These are phyloP conservation scores for Drosophila antonietae DNA, from an alignment of 2,888 invertebrate species.

Conservation along the genomic window DNA sequence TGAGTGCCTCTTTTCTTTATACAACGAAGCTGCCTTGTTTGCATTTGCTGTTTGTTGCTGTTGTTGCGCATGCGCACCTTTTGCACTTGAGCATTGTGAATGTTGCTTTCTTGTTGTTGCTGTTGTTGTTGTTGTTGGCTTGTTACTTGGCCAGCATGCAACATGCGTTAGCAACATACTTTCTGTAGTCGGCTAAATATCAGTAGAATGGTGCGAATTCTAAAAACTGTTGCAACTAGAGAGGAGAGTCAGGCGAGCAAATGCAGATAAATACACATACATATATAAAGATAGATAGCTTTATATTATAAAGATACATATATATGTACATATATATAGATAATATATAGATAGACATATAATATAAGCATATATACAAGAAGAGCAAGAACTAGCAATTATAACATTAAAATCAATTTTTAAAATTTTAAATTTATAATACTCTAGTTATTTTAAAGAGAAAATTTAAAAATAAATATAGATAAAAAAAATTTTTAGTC, in stretches of 20 bases:
- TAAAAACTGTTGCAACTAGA: constrained; percentile 30
- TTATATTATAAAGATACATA: too few species aligned
- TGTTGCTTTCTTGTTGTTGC: constrained; percentile 37
- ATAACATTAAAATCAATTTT: too few species aligned
- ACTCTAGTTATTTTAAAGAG: too few species aligned
- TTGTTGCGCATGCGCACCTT: constrained; percentile 73
- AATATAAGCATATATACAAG: too few species aligned
- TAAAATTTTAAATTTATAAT: too few species aligned
- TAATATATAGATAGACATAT: too few species aligned
- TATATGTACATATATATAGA: too few species aligned
- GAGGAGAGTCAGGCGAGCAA: constrained; percentile 19
- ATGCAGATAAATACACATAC: background rate
- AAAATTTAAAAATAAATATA: too few species aligned
- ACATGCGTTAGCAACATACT: constrained; percentile 71
- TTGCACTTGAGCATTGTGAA: constrained; percentile 65
- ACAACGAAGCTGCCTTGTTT: constrained; percentile 57
- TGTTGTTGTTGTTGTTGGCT: constrained; percentile 39
- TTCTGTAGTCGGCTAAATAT: constrained; percentile 47
- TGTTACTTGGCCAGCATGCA: constrained; percentile 38
- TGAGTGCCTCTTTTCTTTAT: constrained; percentile 18
- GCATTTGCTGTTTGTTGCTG: constrained; percentile 45
- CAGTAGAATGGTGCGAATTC: constrained; percentile 42
- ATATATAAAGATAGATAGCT: background rate
- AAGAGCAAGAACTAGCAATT: too few species aligned
- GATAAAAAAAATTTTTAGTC: too few species aligned